Base-by-base conservation (phyloP, 1,140 invertebrate species). In the Diploscapter pachys region DNA sequence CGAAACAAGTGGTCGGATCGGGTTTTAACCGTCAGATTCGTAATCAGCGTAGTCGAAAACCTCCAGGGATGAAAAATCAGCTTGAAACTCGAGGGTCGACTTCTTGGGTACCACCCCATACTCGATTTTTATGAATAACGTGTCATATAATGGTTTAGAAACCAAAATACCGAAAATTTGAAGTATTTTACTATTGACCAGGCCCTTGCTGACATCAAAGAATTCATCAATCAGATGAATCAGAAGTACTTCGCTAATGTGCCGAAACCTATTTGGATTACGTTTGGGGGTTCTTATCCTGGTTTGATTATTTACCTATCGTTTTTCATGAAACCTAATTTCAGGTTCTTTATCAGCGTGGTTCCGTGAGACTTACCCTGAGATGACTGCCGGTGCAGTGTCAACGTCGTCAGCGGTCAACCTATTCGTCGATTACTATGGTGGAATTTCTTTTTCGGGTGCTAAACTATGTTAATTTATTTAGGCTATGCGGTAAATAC, bases 281-380 rank as follows among this genome's bases (percentile, higher is more conserved):
- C 90, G 3, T 95, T 96, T 86, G 94, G 94, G 54, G 94, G 94
- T 3, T 95, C 93, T 0, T 96, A 96, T 86, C 76, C 77, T 56
- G 94, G 93, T 66, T 52, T 50, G 9, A 0, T 65, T 8, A 8
- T 31, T 65, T 65, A 8, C 31, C n/a, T n/a, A n/a, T n/a, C n/a
- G n/a, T 31, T 65, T 65, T 9, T 68, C 52, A n/a, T 11, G 53
- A n/a, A 52, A 52, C 66, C 48, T 50, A n/a, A 52, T 52, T 68
- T 53, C 48, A 68, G 66, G 73, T 54, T 83, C 61, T 3, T 86
- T 96, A 61, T 93, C 93, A 9, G 93, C 93, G 5, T 96, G 93
- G 93, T 88, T 92, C 64, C 87, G 94, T 70, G 85, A 90, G 5
- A 96, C 95, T 86, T 96, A 94, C 87, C 93, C 93, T 4, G 91